Base-by-base conservation (phyloP, 2,888 invertebrate genomes). In the Erebia ligea region DNA sequence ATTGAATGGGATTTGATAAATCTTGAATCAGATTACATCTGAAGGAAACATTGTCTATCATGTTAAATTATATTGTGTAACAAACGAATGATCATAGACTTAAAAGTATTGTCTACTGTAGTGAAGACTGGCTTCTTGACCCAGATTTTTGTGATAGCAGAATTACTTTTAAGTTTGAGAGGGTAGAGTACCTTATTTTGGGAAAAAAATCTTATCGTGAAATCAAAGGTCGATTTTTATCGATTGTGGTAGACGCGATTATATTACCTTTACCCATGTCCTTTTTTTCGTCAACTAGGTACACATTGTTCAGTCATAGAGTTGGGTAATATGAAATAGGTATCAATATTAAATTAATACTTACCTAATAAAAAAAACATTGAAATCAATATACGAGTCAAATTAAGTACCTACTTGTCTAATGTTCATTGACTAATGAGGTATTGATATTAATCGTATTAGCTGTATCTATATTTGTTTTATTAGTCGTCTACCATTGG, bases 21-120 rank as follows among this genome's bases (percentile, higher is more conserved):
- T 73, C 71, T 74, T 73, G 75, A 80, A 82, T 85, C 79, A 75
- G 73, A 79, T 86, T 86, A 78, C 83, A 77, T 82, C 79, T 34
- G 34, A 81, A 79, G 80, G 78, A 83, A 82, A 74, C 48, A 58
- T 69, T 58, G 40, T 59, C n/a, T 40, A 57, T 56, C 5, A 13
- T 25, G 21, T 25, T 57, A n/a, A 34, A 59, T 11, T 40, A 10
- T 59, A 40, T 59, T 34, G 42, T n/a, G 59, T 40, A 59, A 59
- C 11, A 59, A 59, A 42, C 40, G 10, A 42, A 59, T 42, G 17
- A 59, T 10, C 40, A n/a, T 40, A 59, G 34, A 0, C 6, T 15
- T 58, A 34, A 57, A 57, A 58, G 15, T 58, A 58, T 58, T 40
- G 58, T 58, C n/a, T 4, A n/a, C 10, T 52, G 52, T n/a, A 17